phyloP scores from a whole-genome alignment of 2,113 vertebrate genomes.

The Planiliza haematocheilus region DNA sequence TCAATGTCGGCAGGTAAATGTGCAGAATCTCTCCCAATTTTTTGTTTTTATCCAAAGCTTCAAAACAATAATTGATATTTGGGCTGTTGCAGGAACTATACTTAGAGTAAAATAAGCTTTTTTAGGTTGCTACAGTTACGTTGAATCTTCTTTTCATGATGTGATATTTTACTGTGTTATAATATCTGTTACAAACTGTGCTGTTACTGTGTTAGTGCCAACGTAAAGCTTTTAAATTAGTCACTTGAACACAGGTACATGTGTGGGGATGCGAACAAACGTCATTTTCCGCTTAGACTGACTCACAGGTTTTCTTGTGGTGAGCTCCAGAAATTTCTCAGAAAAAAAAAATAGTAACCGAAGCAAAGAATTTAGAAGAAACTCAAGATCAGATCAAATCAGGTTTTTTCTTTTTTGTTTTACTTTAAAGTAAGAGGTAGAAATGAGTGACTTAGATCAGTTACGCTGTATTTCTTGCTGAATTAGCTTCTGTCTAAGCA shows the following conservation, averaged over 20 bases:
- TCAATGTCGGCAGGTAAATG: slow-evolving; percentile 9
- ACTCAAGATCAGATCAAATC: no score
- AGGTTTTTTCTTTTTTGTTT: neutral
- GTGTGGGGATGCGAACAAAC: no score
- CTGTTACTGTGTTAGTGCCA: no score
- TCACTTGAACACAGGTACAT: no score
- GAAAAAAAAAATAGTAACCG: no score
- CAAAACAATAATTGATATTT: neutral
- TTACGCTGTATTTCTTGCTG: no score
- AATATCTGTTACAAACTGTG: neutral
- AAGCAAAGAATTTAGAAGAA: no score
- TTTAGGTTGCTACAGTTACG: slow-evolving; percentile 25
- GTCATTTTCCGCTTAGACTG: neutral
- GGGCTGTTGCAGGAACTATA: slow-evolving; percentile 14
- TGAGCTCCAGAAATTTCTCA: slow-evolving; percentile 1
- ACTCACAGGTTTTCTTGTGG: neutral
- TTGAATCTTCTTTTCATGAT: neutral
- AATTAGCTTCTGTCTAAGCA: neutral
- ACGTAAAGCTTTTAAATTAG: no score
- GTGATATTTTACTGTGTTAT: neutral
- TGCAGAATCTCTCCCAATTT: slow-evolving; percentile 18
- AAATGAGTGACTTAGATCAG: neutral
- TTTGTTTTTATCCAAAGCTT: slow-evolving; percentile 18
- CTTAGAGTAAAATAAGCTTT: slow-evolving; percentile 14
- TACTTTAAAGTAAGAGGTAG: neutral